A percentile compares a stretch with the other conserved stretches of the same genome.
phyloP scores from a whole-genome alignment of 2,113 vertebrate species.

The Atrichornis clamosus region DNA sequence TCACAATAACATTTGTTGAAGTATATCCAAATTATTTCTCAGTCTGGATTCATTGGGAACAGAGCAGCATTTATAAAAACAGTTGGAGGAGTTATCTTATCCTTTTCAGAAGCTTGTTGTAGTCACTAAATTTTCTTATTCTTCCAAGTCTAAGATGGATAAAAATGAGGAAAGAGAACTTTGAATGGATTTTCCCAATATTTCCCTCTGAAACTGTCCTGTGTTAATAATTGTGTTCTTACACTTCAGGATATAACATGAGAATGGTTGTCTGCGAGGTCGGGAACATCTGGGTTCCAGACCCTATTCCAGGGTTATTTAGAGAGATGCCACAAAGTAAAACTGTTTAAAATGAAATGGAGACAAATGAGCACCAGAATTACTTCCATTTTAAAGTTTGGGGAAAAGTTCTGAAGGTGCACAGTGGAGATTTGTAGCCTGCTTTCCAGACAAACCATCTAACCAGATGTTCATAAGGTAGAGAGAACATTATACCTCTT shows the following conservation, averaged over 20 bases:
- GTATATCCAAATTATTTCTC: not conserved
- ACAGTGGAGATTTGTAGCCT: not conserved
- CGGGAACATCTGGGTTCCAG: not conserved
- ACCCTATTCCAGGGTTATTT: not conserved
- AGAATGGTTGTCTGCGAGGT: not conserved
- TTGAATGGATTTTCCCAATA: not conserved
- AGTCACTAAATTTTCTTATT: not conserved
- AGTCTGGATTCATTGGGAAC: accelerated
- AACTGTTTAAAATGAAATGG: not conserved
- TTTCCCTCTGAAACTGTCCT: not conserved
- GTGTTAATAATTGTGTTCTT: not conserved
- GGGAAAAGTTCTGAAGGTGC: not conserved
- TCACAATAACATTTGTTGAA: not conserved
- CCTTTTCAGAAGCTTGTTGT: not conserved
- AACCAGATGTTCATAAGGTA: not conserved
- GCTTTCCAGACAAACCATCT: not conserved
- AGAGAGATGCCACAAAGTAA: not conserved
- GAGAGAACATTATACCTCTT: not conserved
- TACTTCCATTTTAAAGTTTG: not conserved
- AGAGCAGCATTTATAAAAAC: not conserved
- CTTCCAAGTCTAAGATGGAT: not conserved
- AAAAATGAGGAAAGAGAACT: not conserved
- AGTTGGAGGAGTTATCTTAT: not conserved
- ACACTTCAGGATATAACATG: not conserved
- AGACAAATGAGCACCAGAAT: not conserved